Base-by-base conservation (phyloP, 2,113 vertebrate species). In the Platichthys stellatus region DNA sequence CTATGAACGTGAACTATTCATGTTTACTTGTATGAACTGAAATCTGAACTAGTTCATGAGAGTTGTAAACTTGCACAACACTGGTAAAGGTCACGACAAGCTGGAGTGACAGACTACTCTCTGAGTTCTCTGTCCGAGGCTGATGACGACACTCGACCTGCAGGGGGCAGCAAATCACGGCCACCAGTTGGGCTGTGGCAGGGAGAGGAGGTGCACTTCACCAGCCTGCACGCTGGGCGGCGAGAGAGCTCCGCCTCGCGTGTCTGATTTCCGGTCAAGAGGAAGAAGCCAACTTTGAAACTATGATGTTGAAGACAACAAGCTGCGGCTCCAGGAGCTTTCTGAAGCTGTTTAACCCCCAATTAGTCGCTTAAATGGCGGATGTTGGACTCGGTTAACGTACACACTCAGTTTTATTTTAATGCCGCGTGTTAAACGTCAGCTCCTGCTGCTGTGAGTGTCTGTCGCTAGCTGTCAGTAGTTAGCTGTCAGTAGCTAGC, bases 401-500 rank as follows among this genome's bases (percentile, higher is more conserved):
- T 2, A 0, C 6, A 18, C 43, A 8, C 9, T 1, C 1, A 47
- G 56, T 69, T 56, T 67, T 20, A 24, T 67, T 51, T 67, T 20
- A 21, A 2, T 26, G 38, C 0, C 15, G 1, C 11, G 21, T 53
- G 71, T 64, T 54, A 61, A 18, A 14, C 31, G 6, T 31, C 18
- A 17, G 18, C 15, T 45, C 1, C 4, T 20, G 28, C 15, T 68
- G n/a, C 54, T 68, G 76, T 31, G 31, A 23, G 74, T 78, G 66
- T 21, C 53, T 72, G 62, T 17, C 21, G 81, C 62, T 84, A 86
- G 62, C 78, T 78, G 79, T 70, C 4, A 17, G 40, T 68, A 84
- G 81, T 56, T 84, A 86, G 62, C 78, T 78, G 79, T 70, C 4
- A 17, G 40, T 68, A 84, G 81, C 81, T 84, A 76, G 81, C 81